Conservation (phyloP, 2,888 invertebrate genomes). For the Phengaris arion region DNA sequence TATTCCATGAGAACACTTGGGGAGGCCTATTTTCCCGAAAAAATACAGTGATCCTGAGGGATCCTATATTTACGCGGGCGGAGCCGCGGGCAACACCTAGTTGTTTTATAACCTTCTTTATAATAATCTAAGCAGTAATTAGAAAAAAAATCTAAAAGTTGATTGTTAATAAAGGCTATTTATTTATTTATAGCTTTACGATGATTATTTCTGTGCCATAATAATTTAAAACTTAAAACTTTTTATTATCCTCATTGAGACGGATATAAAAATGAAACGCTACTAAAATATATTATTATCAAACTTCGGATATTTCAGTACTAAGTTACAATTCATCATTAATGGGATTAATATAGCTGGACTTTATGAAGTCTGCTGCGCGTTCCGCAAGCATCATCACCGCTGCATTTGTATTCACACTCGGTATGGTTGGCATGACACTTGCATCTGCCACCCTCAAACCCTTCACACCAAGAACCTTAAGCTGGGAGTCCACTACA, state of each 20-base stretch:
- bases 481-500: slow-evolving; percentile 59
- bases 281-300: neutral
- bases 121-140: too few relatives aligned
- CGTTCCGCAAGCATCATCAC: slow-evolving; percentile 72
- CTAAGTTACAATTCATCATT: slow-evolving; percentile 56
- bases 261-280: neutral
- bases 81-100: too few relatives aligned
- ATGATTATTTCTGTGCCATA: neutral
- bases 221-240: neutral
- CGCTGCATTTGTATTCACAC: slow-evolving; percentile 67
- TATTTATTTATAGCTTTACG: too few relatives aligned
- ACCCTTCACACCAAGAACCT: slow-evolving; percentile 54
- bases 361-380: slow-evolving; percentile 67
- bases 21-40: too few relatives aligned
- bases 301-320: neutral
- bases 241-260: neutral
- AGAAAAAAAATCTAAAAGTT: too few relatives aligned
- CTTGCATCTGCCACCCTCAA: slow-evolving; percentile 68
- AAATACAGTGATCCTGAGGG: too few relatives aligned
- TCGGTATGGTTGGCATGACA: slow-evolving; percentile 68
- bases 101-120: too few relatives aligned
- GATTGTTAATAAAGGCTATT: too few relatives aligned
- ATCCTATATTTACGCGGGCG: too few relatives aligned
- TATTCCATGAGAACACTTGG: too few relatives aligned
- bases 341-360: slow-evolving; percentile 45